Evolutionary conservation across 2,113 vertebrate genomes (phyloP).

Genomic region (Sinocyclocheilus anshuiensis): DNA sequence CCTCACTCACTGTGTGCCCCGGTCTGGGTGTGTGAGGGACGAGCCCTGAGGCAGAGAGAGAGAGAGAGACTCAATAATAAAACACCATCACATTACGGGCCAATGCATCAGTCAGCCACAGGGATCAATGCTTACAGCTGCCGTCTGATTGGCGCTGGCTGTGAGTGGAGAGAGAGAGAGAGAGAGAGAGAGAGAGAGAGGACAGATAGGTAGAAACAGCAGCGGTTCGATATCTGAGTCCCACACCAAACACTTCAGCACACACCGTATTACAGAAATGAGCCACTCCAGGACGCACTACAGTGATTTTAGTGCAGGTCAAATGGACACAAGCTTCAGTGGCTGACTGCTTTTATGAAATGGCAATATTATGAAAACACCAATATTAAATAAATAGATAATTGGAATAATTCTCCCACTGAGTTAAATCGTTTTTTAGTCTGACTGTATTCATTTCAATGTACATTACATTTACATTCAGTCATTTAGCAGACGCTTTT

Average conservation of each 20-base stretch:
- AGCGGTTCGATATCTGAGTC: not conserved
- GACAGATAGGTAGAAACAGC: conserved; percentile 15
- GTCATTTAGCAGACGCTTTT: too few relatives aligned
- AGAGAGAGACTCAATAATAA: conserved; percentile 76
- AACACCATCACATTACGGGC: conserved; percentile 76
- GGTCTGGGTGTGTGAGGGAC: conserved; percentile 53
- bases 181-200: conserved; percentile 38
- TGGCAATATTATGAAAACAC: not conserved
- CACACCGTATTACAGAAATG: not conserved
- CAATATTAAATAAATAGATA: not conserved
- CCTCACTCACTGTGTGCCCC: conserved; percentile 64
- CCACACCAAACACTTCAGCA: not conserved
- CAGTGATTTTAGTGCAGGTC: not conserved
- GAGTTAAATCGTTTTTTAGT: too few relatives aligned
- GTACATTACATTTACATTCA: too few relatives aligned
- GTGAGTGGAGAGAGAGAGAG: conserved; percentile 27
- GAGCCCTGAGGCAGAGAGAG: conserved; percentile 48
- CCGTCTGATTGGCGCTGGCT: conserved; percentile 49
- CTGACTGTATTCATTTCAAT: too few relatives aligned
- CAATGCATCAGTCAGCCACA: conserved; percentile 74
- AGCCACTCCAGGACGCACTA: not conserved
- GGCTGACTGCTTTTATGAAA: not conserved
- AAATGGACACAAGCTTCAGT: not conserved
- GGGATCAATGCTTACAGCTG: conserved; percentile 84
- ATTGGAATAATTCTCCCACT: not conserved